Evolutionary conservation across 2,888 invertebrate species (phyloP).

Genomic region (Drosophila mulleri): DNA sequence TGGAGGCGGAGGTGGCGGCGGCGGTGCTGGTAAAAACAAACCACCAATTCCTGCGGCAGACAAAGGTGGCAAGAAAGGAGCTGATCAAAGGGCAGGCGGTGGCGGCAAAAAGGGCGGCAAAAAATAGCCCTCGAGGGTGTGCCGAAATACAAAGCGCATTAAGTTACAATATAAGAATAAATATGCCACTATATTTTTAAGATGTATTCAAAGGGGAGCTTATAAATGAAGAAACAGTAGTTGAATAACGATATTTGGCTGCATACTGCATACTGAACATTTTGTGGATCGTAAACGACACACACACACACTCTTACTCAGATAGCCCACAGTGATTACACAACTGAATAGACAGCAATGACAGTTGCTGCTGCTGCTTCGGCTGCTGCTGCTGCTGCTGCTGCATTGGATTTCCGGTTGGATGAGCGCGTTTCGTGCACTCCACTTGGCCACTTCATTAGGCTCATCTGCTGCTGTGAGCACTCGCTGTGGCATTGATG

Average conservation of each 20-base stretch:
- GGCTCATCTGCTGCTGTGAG: slow-evolving; percentile 37
- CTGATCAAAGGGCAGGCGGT: slow-evolving; percentile 78
- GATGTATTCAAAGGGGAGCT: slow-evolving; percentile 24
- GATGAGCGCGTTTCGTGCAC: slow-evolving; percentile 35
- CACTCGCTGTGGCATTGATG: slow-evolving; percentile 11
- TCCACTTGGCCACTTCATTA: slow-evolving; percentile 65
- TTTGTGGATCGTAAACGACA: slow-evolving; percentile 8
- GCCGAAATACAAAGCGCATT: slow-evolving; percentile 60
- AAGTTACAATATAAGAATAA: slow-evolving; percentile 49
- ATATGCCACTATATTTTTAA: slow-evolving; percentile 44
- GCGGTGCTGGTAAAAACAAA: slow-evolving; percentile 71
- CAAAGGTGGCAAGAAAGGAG: slow-evolving; percentile 77
- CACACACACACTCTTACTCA: slow-evolving; percentile 8
- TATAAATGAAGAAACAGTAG: slow-evolving; percentile 2
- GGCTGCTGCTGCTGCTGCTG: slow-evolving; percentile 4
- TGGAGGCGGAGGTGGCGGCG: slow-evolving; percentile 33
- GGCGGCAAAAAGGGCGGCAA: slow-evolving; percentile 83
- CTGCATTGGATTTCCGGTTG: slow-evolving; percentile 34
- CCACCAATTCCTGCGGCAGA: slow-evolving; percentile 50
- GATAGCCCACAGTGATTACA: slow-evolving; percentile 17
- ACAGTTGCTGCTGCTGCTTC: slow-evolving; percentile 9
- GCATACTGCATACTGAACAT: slow-evolving; percentile 20
- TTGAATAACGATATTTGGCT: slow-evolving; percentile 17
- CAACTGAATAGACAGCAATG: slow-evolving; percentile 40
- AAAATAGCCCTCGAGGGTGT: slow-evolving; percentile 58